phyloP scores from a whole-genome alignment of 2,888 invertebrate genomes.

The Brachycybe producta region DNA sequence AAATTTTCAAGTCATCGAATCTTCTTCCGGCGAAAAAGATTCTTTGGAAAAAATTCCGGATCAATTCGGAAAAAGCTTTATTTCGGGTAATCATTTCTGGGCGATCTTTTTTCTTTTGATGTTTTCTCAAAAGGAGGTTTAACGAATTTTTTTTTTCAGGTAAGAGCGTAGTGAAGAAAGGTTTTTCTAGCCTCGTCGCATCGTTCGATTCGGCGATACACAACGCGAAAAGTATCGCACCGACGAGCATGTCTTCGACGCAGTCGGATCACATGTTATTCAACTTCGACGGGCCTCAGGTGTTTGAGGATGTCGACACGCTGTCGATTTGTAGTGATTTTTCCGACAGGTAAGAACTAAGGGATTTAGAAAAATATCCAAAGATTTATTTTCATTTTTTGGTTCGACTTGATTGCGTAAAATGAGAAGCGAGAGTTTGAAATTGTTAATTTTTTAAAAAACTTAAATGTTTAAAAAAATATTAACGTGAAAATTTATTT shows the following conservation, averaged over 20 bases:
- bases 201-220: conserved; percentile 60
- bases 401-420: too few species aligned
- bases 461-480: too few species aligned
- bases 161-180: conserved; percentile 53
- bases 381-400: too few species aligned
- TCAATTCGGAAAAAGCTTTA: conserved; percentile 7
- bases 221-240: conserved; percentile 39
- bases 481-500: too few species aligned
- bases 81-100: conserved; percentile 1
- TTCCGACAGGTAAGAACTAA: conserved; percentile 49
- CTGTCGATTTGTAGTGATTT: conserved; percentile 65
- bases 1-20: too few species aligned
- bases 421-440: too few species aligned
- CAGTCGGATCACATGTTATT: conserved; percentile 26
- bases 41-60: conserved; percentile 11
- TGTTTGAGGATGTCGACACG: conserved; percentile 59
- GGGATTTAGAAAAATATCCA: too few species aligned
- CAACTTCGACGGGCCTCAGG: conserved; percentile 23
- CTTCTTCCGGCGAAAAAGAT: too few species aligned
- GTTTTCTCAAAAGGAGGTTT: conserved; percentile 5
- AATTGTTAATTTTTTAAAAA: too few species aligned
- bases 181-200: conserved; percentile 66
- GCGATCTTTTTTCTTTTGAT: not conserved
- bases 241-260: conserved; percentile 16
- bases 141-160: conserved; percentile 14